phyloP scores from a whole-genome alignment of 1,140 invertebrate genomes.

The Euwallacea similis region DNA sequence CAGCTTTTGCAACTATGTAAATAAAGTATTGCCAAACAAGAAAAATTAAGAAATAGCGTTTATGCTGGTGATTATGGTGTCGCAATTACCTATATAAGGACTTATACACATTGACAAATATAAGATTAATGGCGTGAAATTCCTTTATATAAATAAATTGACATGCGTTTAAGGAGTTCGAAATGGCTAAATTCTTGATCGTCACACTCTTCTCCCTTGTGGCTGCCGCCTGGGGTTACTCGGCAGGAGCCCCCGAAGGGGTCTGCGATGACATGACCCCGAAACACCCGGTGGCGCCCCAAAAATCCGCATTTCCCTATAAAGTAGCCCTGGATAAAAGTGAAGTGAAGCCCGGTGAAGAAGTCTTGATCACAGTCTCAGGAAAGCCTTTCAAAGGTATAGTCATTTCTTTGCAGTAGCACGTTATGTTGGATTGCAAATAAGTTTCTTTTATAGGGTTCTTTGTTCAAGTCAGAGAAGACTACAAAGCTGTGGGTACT shows the following conservation, averaged over 20 bases:
- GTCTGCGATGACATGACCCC: slow-evolving; percentile 54
- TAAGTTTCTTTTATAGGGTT: slow-evolving; percentile 40
- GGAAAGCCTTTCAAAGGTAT: slow-evolving; percentile 51
- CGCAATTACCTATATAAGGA: too few species aligned
- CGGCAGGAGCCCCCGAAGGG: slow-evolving; percentile 51
- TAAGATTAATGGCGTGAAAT: too few species aligned
- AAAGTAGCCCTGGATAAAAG: slow-evolving; percentile 48
- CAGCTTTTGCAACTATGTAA: neutral
- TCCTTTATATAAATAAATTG: too few species aligned
- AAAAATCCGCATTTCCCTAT: slow-evolving; percentile 51
- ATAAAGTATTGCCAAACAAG: slow-evolving; percentile 3
- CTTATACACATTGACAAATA: too few species aligned
- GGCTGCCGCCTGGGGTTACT: slow-evolving; percentile 40
- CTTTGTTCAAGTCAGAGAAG: slow-evolving; percentile 53
- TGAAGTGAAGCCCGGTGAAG: slow-evolving; percentile 46
- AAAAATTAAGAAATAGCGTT: neutral
- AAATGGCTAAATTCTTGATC: slow-evolving; percentile 13
- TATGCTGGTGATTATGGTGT: too few species aligned
- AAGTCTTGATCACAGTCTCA: slow-evolving; percentile 49
- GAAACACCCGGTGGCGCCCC: slow-evolving; percentile 49
- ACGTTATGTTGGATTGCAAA: neutral
- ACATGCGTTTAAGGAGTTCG: too few species aligned
- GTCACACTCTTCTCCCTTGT: slow-evolving; percentile 24
- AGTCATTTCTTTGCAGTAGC: neutral
- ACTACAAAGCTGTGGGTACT: slow-evolving; percentile 50